Evolutionary conservation across 2,888 invertebrate genomes (phyloP).

Genomic region (Oxycera nigricornis): DNA sequence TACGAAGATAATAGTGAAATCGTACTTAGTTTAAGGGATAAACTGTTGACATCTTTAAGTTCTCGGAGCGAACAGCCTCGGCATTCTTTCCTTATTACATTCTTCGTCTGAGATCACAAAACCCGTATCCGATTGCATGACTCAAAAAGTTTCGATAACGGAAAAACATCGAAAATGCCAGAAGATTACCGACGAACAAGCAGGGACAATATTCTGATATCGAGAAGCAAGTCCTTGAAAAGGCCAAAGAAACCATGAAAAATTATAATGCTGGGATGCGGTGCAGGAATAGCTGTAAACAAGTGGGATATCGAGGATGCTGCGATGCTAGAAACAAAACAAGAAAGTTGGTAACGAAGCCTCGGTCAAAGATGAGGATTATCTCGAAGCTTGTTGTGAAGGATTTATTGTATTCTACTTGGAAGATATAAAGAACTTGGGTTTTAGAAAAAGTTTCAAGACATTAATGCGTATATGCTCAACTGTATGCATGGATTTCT

Average conservation of each 20-base stretch:
- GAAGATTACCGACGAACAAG: constrained; percentile 40
- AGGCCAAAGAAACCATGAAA: constrained; percentile 2
- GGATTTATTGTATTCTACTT: no score
- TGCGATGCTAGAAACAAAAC: no score
- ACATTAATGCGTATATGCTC: no score
- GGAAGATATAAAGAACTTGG: no score
- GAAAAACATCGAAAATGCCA: constrained; percentile 37
- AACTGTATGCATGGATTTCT: no score
- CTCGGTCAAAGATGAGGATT: no score
- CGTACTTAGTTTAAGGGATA: constrained; percentile 22
- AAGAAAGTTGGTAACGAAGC: no score
- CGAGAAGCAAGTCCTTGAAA: constrained; percentile 38
- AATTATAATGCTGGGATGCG: not conserved
- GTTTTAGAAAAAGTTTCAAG: no score
- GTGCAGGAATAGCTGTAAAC: not conserved
- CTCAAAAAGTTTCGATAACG: constrained; percentile 43
- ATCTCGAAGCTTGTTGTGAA: no score
- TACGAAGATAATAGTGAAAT: not conserved
- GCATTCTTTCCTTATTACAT: constrained; percentile 40
- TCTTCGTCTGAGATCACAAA: constrained; percentile 36
- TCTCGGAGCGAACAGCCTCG: constrained; percentile 41
- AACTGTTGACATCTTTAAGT: constrained; percentile 45
- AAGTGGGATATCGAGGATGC: not conserved
- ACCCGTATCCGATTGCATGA: constrained; percentile 45
- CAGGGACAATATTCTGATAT: constrained; percentile 32